Percentiles rank a stretch among this genome's conserved stretches.
phyloP scores from a whole-genome alignment of 92 coral and sea anemone genomes.

The Paragorgia papillata region DNA sequence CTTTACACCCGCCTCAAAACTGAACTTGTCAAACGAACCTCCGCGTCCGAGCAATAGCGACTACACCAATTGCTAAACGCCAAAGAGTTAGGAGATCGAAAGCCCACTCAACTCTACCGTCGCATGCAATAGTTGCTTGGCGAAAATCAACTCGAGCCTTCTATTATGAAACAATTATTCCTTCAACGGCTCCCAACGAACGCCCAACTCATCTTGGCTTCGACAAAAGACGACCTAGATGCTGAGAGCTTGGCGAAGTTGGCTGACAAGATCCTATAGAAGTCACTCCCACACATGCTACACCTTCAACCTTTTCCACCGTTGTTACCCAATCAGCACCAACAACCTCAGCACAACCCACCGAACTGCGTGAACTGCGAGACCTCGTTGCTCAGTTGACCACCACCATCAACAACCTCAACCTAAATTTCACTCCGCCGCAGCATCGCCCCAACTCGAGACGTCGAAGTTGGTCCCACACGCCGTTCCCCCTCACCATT shows the following conservation, averaged over 20 bases:
- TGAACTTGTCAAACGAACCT: slow-evolving; percentile 1
- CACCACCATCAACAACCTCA: slow-evolving; percentile 6
- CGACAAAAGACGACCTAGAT: background rate
- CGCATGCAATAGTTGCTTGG: slow-evolving; percentile 14
- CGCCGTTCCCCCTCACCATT: background rate
- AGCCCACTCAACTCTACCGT: slow-evolving; percentile 14
- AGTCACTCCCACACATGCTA: background rate
- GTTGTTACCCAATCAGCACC: background rate
- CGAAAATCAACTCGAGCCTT: background rate
- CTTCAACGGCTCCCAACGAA: background rate
- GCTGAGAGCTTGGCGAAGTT: background rate
- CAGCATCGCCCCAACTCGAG: background rate
- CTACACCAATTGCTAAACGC: background rate
- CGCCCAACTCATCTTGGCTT: slow-evolving; percentile 1
- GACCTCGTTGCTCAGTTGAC: background rate
- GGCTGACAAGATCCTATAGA: background rate
- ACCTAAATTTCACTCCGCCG: background rate
- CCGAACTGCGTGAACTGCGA: background rate
- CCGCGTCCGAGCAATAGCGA: background rate
- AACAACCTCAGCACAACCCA: background rate
- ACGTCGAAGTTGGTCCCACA: background rate
- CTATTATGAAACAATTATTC: slow-evolving; percentile 16
- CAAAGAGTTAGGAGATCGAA: slow-evolving; percentile 26
- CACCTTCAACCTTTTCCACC: background rate
- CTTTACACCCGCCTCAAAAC: background rate